Evolutionary conservation across 2,797 vertebrate genomes (phyloP).

Genomic region (Halcyon chelicuti): DNA sequence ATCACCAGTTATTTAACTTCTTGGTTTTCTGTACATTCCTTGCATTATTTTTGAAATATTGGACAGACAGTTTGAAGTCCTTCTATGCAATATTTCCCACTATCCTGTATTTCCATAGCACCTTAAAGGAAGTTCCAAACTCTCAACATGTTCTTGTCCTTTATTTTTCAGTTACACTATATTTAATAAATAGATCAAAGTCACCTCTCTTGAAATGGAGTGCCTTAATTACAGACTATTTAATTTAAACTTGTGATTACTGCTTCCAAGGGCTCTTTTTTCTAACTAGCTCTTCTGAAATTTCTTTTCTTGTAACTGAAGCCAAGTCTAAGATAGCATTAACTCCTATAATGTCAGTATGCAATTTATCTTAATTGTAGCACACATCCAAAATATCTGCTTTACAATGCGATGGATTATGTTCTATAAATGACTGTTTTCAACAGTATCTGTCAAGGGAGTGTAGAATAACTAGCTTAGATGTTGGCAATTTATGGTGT

Average conservation of each 20-base stretch:
- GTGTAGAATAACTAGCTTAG: not conserved
- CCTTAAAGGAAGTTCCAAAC: not conserved
- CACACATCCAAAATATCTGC: not conserved
- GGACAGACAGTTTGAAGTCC: not conserved
- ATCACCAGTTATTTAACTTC: not conserved
- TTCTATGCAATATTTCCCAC: not conserved
- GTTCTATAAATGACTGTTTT: not conserved
- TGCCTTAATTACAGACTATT: not conserved
- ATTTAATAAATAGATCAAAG: not conserved
- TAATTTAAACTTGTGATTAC: not conserved
- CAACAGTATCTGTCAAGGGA: not conserved
- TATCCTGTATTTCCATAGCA: not conserved
- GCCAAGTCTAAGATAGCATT: not conserved
- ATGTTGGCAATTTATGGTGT: not conserved
- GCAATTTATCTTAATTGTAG: not conserved
- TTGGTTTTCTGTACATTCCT: not conserved
- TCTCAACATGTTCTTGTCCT: not conserved
- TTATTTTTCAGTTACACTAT: not conserved
- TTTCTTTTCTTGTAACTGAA: not conserved
- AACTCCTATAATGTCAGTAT: not conserved
- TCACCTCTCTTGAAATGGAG: not conserved
- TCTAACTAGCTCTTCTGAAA: not conserved
- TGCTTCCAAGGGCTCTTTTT: not conserved
- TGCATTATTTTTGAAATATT: not conserved
- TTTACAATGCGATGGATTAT: not conserved